These are phyloP conservation scores for Gisinianus flammeolus DNA, from an alignment of 2,888 invertebrate species.

Conservation along the genomic window DNA sequence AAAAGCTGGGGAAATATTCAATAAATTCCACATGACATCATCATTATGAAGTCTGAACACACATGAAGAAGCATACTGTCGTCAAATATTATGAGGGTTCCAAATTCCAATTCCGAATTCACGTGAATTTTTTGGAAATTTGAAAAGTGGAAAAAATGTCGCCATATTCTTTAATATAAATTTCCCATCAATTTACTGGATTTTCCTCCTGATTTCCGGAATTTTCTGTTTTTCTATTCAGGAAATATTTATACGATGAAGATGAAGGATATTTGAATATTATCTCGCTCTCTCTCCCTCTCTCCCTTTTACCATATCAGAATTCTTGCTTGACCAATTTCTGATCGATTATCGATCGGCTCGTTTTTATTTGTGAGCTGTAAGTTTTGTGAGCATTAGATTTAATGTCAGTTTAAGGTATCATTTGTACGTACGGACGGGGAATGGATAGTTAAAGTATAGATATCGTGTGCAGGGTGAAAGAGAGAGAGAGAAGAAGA, in stretches of 20 bases:
- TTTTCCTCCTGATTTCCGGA: background rate
- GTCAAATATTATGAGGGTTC: no score
- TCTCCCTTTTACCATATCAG: constrained; percentile 42
- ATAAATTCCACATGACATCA: no score
- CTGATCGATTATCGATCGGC: constrained; percentile 55
- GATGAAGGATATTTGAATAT: background rate
- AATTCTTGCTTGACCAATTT: constrained; percentile 53
- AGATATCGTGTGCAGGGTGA: background rate
- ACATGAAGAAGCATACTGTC: no score
- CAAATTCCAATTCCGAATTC: no score
- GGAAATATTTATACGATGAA: background rate
- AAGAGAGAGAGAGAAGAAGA: background rate
- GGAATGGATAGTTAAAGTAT: background rate
- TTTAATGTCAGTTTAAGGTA: background rate
- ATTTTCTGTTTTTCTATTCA: background rate
- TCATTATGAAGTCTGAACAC: no score
- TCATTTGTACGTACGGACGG: background rate
- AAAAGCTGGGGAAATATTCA: no score
- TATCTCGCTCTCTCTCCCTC: background rate
- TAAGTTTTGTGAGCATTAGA: background rate
- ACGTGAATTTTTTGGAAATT: no score
- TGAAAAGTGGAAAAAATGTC: background rate
- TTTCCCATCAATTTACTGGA: background rate
- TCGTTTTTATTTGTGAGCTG: background rate
- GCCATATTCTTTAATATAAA: background rate